Percentiles rank a stretch among this genome's conserved stretches.
Evolutionary conservation across 2,113 vertebrate genomes (phyloP).

Genomic region (Dromaius novaehollandiae): DNA sequence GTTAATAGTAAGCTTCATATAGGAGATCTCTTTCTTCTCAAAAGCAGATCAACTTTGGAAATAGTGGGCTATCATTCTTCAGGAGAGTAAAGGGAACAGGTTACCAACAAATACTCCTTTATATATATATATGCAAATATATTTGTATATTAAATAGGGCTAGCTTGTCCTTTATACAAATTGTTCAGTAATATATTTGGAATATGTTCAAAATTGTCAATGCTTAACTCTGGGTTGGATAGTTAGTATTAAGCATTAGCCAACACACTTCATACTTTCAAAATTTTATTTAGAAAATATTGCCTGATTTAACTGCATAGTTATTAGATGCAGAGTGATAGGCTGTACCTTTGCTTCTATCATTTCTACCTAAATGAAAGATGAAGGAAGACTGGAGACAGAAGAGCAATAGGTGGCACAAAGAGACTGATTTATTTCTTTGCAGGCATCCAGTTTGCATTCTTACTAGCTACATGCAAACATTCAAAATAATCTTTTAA

Average conservation of each 20-base stretch:
- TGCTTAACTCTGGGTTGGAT: background rate
- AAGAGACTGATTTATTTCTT: background rate
- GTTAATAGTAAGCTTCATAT: background rate
- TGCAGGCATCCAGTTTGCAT: background rate
- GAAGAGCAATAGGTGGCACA: background rate
- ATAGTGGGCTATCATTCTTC: background rate
- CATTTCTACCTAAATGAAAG: background rate
- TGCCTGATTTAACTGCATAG: background rate
- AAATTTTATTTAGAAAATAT: background rate
- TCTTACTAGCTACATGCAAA: background rate
- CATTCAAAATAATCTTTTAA: background rate
- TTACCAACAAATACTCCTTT: background rate
- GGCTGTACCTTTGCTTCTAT: background rate
- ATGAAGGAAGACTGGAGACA: background rate
- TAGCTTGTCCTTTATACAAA: background rate
- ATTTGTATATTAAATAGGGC: background rate
- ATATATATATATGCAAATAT: background rate
- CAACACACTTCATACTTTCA: background rate
- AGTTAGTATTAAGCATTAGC: background rate
- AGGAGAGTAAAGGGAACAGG: background rate
- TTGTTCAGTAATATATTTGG: background rate
- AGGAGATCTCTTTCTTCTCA: background rate
- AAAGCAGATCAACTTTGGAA: background rate
- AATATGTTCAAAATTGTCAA: background rate
- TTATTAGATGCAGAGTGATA: background rate